These are phyloP conservation scores for Volucella inflata DNA, from an alignment of 2,888 invertebrate species.

Conservation along the genomic window DNA sequence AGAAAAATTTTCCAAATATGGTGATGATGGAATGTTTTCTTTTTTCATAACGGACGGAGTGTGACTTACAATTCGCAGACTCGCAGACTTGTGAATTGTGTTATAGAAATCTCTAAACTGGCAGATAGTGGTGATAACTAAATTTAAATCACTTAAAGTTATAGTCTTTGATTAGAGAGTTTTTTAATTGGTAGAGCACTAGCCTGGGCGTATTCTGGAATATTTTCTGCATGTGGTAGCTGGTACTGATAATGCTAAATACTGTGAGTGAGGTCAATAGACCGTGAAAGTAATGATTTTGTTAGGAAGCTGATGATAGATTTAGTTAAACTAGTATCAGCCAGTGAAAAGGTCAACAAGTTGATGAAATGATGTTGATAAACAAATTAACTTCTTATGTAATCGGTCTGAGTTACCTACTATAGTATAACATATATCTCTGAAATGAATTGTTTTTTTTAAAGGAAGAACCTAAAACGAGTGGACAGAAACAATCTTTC, in stretches of 20 bases:
- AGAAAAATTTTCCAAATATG: conserved; percentile 17
- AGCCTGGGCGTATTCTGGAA: neutral
- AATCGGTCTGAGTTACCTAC: too few species aligned
- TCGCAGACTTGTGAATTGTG: conserved; percentile 4
- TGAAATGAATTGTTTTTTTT: too few species aligned
- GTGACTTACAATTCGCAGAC: neutral
- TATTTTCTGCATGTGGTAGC: neutral
- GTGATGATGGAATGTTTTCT: neutral
- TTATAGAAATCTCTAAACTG: neutral
- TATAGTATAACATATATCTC: too few species aligned
- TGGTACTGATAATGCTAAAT: conserved; percentile 20
- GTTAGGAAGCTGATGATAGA: neutral
- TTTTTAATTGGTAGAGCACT: conserved; percentile 8
- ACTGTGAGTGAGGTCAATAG: neutral
- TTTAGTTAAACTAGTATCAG: too few species aligned
- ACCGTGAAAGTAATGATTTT: neutral
- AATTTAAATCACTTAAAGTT: conserved; percentile 9
- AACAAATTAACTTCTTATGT: too few species aligned
- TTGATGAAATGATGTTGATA: too few species aligned
- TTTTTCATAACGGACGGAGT: neutral
- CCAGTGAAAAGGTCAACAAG: too few species aligned
- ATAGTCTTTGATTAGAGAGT: conserved; percentile 4
- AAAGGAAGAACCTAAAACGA: too few species aligned
- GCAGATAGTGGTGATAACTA: conserved; percentile 5
- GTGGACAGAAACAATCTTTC: too few species aligned